Percentiles rank a stretch among this genome's conserved stretches.
phyloP scores from a whole-genome alignment of 2,797 vertebrate species.

The Myotis findleyi region DNA sequence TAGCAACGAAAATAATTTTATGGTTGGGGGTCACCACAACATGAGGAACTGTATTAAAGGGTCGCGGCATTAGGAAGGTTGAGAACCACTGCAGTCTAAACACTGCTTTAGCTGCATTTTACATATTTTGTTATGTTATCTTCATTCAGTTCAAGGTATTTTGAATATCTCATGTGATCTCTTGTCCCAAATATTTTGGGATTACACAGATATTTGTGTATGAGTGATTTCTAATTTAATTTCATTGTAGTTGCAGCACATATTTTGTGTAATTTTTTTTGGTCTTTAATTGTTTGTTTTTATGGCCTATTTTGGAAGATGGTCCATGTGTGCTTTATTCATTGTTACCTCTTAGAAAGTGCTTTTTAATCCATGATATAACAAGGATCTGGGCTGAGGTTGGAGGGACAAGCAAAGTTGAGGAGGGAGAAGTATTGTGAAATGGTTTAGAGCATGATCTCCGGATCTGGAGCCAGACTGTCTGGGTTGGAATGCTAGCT shows the following conservation, averaged over 20 bases:
- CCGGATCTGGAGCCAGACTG: not conserved
- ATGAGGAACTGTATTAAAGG: too few species aligned
- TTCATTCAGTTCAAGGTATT: not conserved
- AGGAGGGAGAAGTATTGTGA: not conserved
- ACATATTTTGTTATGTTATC: not conserved
- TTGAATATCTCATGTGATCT: not conserved
- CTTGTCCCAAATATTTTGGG: not conserved
- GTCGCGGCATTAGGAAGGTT: too few species aligned
- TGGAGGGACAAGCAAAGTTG: not conserved
- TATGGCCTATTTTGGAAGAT: not conserved
- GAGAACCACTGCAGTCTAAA: not conserved
- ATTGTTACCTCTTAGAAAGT: not conserved
- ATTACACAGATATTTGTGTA: not conserved
- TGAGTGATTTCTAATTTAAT: conserved; percentile 23
- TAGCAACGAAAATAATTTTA: too few species aligned
- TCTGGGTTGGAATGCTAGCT: not conserved
- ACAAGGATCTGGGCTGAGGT: not conserved
- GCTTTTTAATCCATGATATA: not conserved
- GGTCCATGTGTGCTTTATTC: not conserved
- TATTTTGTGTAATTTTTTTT: not conserved
- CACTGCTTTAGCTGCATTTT: not conserved
- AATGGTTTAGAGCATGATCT: not conserved
- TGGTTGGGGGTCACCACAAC: too few species aligned
- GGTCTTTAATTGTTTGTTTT: conserved; percentile 7
- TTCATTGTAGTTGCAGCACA: not conserved